phyloP scores from a whole-genome alignment of 1,140 invertebrate genomes.

The Charaxes varanes region DNA sequence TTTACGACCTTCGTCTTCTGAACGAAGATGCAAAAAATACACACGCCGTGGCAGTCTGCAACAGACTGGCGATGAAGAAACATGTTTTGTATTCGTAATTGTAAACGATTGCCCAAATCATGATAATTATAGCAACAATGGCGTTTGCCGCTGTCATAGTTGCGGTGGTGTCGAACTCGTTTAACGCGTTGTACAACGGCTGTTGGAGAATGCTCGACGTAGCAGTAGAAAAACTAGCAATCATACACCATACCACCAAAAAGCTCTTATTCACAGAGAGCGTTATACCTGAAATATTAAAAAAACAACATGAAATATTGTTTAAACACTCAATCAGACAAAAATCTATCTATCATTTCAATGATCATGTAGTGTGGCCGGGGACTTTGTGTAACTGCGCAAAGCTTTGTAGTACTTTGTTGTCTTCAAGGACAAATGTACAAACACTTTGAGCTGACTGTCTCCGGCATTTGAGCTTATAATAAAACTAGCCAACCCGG shows the following conservation, averaged over 20 bases:
- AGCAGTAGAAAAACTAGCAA: constrained; percentile 50
- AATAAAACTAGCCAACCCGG: too few species aligned
- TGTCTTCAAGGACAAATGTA: too few species aligned
- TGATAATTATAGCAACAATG: constrained; percentile 42
- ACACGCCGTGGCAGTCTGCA: constrained; percentile 47
- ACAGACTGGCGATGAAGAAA: constrained; percentile 49
- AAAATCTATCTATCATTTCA: too few species aligned
- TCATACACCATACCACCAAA: constrained; percentile 58
- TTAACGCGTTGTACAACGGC: constrained; percentile 54
- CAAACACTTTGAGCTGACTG: too few species aligned
- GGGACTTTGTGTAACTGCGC: too few species aligned
- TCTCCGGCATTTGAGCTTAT: too few species aligned
- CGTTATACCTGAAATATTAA: constrained; percentile 47
- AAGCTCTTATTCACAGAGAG: constrained; percentile 44
- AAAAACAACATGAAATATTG: too few species aligned
- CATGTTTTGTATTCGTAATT: constrained; percentile 59
- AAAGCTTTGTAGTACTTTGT: too few species aligned
- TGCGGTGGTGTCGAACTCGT: constrained; percentile 62
- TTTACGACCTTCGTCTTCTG: constrained; percentile 36
- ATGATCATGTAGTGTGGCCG: too few species aligned
- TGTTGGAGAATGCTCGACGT: constrained; percentile 50
- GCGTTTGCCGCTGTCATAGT: constrained; percentile 55
- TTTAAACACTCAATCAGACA: too few species aligned
- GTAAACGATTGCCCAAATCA: constrained; percentile 45
- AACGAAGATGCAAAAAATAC: constrained; percentile 57